Conservation (phyloP, 2,113 vertebrate species). For the Centropus bengalensis region DNA sequence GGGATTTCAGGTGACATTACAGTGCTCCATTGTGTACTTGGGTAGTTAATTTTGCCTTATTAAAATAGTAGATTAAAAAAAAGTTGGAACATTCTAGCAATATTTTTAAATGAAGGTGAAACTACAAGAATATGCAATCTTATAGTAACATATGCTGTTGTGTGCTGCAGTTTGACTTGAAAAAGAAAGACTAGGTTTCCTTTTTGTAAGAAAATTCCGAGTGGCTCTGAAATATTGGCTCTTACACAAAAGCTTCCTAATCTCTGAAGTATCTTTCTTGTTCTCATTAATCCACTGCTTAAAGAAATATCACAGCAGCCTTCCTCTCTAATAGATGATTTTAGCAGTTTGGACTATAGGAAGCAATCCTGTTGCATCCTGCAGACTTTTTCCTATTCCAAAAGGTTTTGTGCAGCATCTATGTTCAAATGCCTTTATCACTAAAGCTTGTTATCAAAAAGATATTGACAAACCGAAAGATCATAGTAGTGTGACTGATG, state of each 20-base stretch:
- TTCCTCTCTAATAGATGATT: neutral
- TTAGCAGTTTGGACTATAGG: neutral
- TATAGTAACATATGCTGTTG: neutral
- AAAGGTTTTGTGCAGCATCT: neutral
- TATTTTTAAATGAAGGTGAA: neutral
- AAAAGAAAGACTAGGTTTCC: neutral
- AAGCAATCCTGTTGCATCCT: neutral
- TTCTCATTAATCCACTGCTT: neutral
- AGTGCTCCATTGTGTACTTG: neutral
- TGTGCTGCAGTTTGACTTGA: neutral
- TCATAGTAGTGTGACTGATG: neutral
- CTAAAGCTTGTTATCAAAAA: conserved; percentile 22
- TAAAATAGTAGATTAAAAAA: neutral
- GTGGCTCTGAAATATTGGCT: neutral
- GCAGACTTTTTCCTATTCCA: neutral
- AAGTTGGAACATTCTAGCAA: neutral
- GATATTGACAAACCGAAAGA: conserved; percentile 39
- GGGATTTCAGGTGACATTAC: neutral
- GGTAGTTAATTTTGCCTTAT: neutral
- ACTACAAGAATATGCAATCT: neutral
- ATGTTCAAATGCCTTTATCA: conserved; percentile 12
- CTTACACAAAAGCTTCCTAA: neutral
- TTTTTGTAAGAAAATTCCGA: neutral
- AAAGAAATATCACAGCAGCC: neutral
- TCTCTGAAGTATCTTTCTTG: neutral